Base-by-base conservation (phyloP, 1,140 invertebrate genomes). In the Pachypsylla venusta region DNA sequence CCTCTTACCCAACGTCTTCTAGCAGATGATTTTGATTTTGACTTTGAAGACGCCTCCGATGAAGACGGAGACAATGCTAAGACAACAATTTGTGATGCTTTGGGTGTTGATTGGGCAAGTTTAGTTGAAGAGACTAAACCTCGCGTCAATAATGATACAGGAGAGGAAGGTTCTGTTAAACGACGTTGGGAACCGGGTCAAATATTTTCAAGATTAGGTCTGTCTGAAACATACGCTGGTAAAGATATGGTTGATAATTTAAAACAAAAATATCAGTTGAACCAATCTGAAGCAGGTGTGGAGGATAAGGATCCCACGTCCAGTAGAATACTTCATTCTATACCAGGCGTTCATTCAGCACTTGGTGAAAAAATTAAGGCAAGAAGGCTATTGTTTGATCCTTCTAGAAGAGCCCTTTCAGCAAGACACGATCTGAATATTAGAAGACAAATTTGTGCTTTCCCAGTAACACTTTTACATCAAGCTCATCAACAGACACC, bases 71-170 rank as follows among this genome's bases (percentile, higher is more conserved):
- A 90, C 70, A 86, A 88, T 57, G 60, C 64, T 24, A 64, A 63
- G 62, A 61, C 80, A 72, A 87, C 85, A 58, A 78, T 91, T 58
- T 86, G 87, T 14, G 89, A 92, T 73, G 87, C 87, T 16, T 69
- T 93, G 12, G 87, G 89, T n/a, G 89, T 93, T 1, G 89, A 93
- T 70, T 93, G 89, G 89, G 84, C 89, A 25, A 88, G 87, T 70
- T 72, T 93, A 12, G 83, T 90, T 0, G 83, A 82, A 1, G 86
- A 89, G 70, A 79, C 79, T 26, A 76, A 79, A 3, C 76, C 78
- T 5, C 74, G 76, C 57, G 71, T 75, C 60, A 65, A 70, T 58
- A 35, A 60, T 54, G 64, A 69, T 1, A 64, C 75, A 16, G 59
- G 67, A 62, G 69, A 61, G 63, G 74, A 74, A 16, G 71, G 68